Base-by-base conservation (phyloP, 92 coral and sea anemone genomes). In the Actinernus sp. region DNA sequence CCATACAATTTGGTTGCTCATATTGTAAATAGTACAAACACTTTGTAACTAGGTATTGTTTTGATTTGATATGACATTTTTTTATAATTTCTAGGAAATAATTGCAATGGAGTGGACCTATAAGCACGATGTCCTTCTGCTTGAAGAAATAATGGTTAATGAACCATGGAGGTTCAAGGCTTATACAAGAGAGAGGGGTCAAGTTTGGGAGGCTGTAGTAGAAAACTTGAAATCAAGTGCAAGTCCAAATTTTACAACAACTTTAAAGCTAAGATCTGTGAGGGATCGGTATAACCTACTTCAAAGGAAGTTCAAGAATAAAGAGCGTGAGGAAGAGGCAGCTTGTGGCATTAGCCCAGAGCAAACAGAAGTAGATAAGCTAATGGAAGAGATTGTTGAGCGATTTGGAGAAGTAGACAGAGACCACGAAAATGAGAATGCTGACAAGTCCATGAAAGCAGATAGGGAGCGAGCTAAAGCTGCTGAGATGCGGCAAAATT, bases 241-340 rank as follows among this genome's bases (percentile, higher is more conserved):
- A 13, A 19, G 26, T 25, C 53, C 66, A 45, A 18, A 38, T 3
- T 21, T 30, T 31, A 50, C 66, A 12, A 43, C 57, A 10, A 26
- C 20, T 4, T 21, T 65, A 18, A 68, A 76, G 34, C n/a, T n/a
- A n/a, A 55, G 76, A 16, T 44, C 59, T 8, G 76, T 76, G 1
- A 38, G 83, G 23, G 68, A 76, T 22, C 31, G 83, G 21, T 76
- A 66, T 28, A 37, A 24, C 1, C 44, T 76, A 23, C n/a, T 47
- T 26, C 34, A 59, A 20, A 44, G 5, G 26, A 54, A 28, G 24
- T 55, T 26, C 49, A 66, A 66, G 40, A 66, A 26, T 16, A 65
- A 67, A 55, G 31, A 43, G 66, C 60, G 76, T 25, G 77, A 76
- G 37, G 84, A 76, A 44, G 84, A 76, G 57, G 18, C 26, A 18